Conservation (phyloP, 2,797 vertebrate species). For the Epinephelus malabaricus region DNA sequence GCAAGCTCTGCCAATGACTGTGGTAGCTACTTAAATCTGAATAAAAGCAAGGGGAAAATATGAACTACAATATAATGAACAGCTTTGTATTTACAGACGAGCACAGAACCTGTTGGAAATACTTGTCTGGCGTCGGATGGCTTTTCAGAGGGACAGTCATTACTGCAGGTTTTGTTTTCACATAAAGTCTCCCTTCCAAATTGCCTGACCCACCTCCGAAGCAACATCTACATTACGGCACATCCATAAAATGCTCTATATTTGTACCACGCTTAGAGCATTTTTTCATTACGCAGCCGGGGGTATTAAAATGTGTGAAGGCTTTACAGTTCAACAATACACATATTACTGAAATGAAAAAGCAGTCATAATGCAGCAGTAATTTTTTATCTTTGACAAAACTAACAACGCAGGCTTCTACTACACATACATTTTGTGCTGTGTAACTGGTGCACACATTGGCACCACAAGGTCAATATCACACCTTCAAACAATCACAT, state of each 20-base stretch:
- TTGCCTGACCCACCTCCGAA: neutral
- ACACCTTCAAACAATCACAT: neutral
- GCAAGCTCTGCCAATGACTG: conserved; percentile 16
- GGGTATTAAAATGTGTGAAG: neutral
- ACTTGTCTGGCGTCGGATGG: neutral
- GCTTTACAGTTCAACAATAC: neutral
- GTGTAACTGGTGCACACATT: neutral
- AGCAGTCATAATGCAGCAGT: neutral
- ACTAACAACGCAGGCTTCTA: neutral
- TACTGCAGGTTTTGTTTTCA: neutral
- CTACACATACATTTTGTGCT: neutral
- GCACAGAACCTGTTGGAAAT: neutral
- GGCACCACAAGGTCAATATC: neutral
- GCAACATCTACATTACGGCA: neutral
- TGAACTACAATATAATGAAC: conserved; percentile 3
- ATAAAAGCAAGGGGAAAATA: conserved; percentile 13
- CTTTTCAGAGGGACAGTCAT: neutral
- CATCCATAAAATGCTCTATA: neutral
- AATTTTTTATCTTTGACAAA: neutral
- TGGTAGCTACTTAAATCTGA: conserved; percentile 18
- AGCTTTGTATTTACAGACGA: conserved; percentile 6
- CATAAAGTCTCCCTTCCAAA: neutral
- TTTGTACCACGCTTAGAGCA: neutral
- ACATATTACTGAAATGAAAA: neutral
- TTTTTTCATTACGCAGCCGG: neutral